Percentiles rank a stretch among this genome's conserved stretches.
phyloP scores from a whole-genome alignment of 2,113 vertebrate species.

The Lophius piscatorius region DNA sequence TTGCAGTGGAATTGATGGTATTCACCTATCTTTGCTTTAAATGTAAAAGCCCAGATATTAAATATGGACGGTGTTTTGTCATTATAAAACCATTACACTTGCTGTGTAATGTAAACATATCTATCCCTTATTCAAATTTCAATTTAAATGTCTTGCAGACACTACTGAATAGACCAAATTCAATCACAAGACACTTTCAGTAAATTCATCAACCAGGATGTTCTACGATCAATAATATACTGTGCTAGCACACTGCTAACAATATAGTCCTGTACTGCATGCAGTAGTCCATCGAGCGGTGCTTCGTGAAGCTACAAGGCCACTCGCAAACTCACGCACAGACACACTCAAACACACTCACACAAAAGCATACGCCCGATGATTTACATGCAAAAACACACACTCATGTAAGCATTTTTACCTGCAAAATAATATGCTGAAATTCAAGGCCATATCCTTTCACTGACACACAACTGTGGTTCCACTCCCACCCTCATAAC shows the following conservation, averaged over 20 bases:
- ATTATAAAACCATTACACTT: no score
- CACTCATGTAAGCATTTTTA: constrained; percentile 31
- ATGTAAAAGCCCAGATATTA: no score
- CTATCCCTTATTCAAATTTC: no score
- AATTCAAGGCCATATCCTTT: constrained; percentile 47
- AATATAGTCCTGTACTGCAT: constrained; percentile 33
- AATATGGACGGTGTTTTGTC: no score
- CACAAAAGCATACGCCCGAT: not conserved
- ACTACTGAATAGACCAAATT: not conserved
- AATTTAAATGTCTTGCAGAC: not conserved
- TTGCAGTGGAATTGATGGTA: no score
- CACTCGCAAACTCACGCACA: constrained; percentile 14
- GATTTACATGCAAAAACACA: constrained; percentile 8
- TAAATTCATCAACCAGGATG: not conserved
- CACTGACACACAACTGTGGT: constrained; percentile 11
- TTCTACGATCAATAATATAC: not conserved
- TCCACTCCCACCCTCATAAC: no score
- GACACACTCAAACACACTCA: constrained; percentile 12
- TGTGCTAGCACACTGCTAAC: constrained; percentile 12
- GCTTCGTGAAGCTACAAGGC: constrained; percentile 50
- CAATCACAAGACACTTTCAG: not conserved
- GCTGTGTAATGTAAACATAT: not conserved
- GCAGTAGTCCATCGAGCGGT: constrained; percentile 37
- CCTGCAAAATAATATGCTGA: constrained; percentile 24
- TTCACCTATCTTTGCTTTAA: no score